Base-by-base conservation (phyloP, 2,113 vertebrate genomes). In the Chaetorhynchus papuensis region DNA sequence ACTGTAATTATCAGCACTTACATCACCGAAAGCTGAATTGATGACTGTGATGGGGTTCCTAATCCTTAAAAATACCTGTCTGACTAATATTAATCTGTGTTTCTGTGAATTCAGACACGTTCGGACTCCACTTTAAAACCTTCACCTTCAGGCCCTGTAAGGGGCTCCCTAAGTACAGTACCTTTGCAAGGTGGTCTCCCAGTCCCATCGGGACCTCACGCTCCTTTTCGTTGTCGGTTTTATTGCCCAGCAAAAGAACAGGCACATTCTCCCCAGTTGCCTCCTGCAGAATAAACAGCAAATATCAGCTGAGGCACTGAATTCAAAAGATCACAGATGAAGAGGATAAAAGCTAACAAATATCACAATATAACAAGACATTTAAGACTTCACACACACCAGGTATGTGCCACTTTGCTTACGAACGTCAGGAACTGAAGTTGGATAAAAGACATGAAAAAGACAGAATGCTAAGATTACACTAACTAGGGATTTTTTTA, bases 221-320 rank as follows among this genome's bases (percentile, higher is more conserved):
- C 63, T 99, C 98, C 83, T 95, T 98, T 52, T 98, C 98, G 15
- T 98, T 98, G 97, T 99, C 99, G 11, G 98, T 98, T 97, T 99
- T 99, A 95, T 99, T 99, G 54, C 98, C 99, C 64, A 99, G 45
- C 68, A 99, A 97, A 86, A 99, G 98, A 84, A 99, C 90, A 17
- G 98, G 98, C 88, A 99, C 92, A 9, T 96, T 97, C 78, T 98
- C 98, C 68, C 98, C 98, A 26, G 98, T 97, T 54, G 98, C 98
- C 47, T 99, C 99, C 98, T 99, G 88, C 19, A 59, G 64, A 92
- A 94, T 18, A 97, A 95, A 93, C 59, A 84, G 85, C 11, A 79
- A 92, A 33, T n/a, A 76, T 17, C 50, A 80, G 0, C 26, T 27
- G 24, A 86, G 31, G 39, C 18, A 44, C 1, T 50, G 22, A 35